Percentiles rank a stretch among this genome's conserved stretches.
Evolutionary conservation across 1,140 invertebrate genomes (phyloP).

Genomic region (Macrobrachium rosenbergii): DNA sequence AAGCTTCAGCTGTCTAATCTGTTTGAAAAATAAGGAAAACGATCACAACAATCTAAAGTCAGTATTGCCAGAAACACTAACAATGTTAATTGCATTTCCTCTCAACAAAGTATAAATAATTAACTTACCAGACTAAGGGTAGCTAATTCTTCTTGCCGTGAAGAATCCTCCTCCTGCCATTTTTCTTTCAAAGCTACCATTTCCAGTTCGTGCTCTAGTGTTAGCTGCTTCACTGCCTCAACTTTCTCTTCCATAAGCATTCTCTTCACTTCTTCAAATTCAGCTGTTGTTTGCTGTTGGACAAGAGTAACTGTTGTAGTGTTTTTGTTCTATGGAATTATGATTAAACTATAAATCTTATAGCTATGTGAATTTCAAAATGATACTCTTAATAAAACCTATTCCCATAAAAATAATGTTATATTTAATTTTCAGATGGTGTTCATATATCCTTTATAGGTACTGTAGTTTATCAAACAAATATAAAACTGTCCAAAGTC

Average conservation of each 20-base stretch:
- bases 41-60: too few species aligned
- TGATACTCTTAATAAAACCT: too few species aligned
- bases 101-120: background rate
- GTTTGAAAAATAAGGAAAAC: too few species aligned
- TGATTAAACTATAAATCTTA: background rate
- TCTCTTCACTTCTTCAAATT: constrained; percentile 43
- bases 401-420: too few species aligned
- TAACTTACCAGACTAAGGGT: constrained; percentile 46
- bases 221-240: constrained; percentile 68
- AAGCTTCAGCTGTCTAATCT: too few species aligned
- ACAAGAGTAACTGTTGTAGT: background rate
- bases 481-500: too few species aligned
- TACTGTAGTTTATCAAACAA: too few species aligned
- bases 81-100: too few species aligned
- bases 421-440: too few species aligned
- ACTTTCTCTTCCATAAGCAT: constrained; percentile 58
- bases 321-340: background rate
- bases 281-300: constrained; percentile 33
- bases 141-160: constrained; percentile 37
- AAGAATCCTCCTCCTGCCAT: constrained; percentile 53
- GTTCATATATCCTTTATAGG: too few species aligned
- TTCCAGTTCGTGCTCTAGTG: constrained; percentile 78
- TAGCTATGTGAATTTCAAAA: too few species aligned
- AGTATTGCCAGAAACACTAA: too few species aligned
- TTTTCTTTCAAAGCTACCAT: constrained; percentile 68